A percentile compares a stretch with the other conserved stretches of the same genome.
Conservation (phyloP, 2,888 invertebrate species). For the Dolichomitus sp. region DNA sequence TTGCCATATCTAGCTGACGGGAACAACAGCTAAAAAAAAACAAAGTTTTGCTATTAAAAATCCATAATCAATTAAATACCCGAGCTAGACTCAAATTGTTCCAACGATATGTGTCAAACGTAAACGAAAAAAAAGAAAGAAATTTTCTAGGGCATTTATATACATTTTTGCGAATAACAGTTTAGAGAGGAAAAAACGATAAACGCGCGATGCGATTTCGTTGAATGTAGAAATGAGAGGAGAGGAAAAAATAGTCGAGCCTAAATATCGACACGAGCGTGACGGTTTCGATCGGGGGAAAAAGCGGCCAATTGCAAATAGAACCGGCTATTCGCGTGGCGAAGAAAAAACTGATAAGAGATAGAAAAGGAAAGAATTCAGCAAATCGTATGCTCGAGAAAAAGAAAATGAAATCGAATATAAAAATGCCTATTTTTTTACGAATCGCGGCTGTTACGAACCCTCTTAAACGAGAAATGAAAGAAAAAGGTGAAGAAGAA, state of each 20-base stretch:
- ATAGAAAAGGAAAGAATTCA: slow-evolving; percentile 67
- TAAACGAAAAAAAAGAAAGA: slow-evolving; percentile 25
- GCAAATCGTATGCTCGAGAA: slow-evolving; percentile 70
- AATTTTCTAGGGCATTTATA: slow-evolving; percentile 57
- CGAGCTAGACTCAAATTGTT: slow-evolving; percentile 41
- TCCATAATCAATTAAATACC: slow-evolving; percentile 29
- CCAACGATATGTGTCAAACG: slow-evolving; percentile 56
- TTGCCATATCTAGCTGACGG: slow-evolving; percentile 58
- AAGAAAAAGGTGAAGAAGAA: neutral
- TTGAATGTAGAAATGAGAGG: slow-evolving; percentile 9
- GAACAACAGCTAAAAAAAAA: slow-evolving; percentile 48
- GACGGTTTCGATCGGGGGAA: slow-evolving; percentile 23
- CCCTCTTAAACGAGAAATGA: slow-evolving; percentile 60
- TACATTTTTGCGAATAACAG: slow-evolving; percentile 41
- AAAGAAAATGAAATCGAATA: slow-evolving; percentile 73
- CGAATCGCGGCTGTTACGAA: slow-evolving; percentile 71
- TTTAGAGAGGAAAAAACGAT: slow-evolving; percentile 14
- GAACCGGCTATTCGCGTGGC: slow-evolving; percentile 73
- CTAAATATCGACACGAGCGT: slow-evolving; percentile 26
- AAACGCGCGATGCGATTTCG: slow-evolving; percentile 10
- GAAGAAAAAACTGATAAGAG: slow-evolving; percentile 15
- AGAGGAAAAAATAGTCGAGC: neutral
- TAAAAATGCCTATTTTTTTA: slow-evolving; percentile 80
- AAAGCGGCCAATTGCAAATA: slow-evolving; percentile 49
- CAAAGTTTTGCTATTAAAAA: slow-evolving; percentile 30